Evolutionary conservation across 2,797 vertebrate genomes (phyloP), one percentile per base, ranked within the genome.

Genomic region (Etheostoma perlongum): DNA sequence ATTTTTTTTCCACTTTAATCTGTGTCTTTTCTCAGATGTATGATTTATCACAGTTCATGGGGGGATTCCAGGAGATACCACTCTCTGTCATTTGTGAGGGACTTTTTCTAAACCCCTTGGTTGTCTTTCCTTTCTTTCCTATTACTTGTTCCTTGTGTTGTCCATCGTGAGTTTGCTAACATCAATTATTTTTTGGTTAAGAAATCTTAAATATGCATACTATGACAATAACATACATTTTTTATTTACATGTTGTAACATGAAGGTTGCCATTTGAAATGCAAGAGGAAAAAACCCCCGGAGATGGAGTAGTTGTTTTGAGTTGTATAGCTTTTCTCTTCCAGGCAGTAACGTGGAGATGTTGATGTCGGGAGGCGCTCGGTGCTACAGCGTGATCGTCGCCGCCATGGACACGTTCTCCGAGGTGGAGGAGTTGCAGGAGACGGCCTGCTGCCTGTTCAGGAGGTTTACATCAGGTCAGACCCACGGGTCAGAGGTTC

Each of bases 311-410:
- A 19, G 3, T 19, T 5, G 21, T 10, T 27, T 47, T 57, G n/a
- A 64, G 15, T 19, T 51, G 0, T 4, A 40, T 40, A 10, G 0
- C 23, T 51, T 64, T 44, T 63, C 57, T 82, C 87, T 47, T 91
- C 58, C 81, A 99, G 98, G 92, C 90, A 97, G 92, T 84, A 99
- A 99, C 63, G 96, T 97, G 72, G 98, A 99, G 95, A 94, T 98
- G 47, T 88, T 99, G 68, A 98, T 99, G 98, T 99, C 98, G 18
- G 97, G 97, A 83, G 95, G 96, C 18, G 94, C 95, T 78, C 95
- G 96, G n/a, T 98, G 97, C 91, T 98, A 99, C 88, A 96, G 95
- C 65, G 9, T 95, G 18, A 88, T 96, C 81, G 95, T 96, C 64
- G 91, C 94, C 18, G 92, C 94, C 52, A 96, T 97, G 96, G 95